Percentiles rank a stretch among this genome's conserved stretches.
Evolutionary conservation across 2,113 vertebrate species (phyloP).

Genomic region (Oxyruncus cristatus): DNA sequence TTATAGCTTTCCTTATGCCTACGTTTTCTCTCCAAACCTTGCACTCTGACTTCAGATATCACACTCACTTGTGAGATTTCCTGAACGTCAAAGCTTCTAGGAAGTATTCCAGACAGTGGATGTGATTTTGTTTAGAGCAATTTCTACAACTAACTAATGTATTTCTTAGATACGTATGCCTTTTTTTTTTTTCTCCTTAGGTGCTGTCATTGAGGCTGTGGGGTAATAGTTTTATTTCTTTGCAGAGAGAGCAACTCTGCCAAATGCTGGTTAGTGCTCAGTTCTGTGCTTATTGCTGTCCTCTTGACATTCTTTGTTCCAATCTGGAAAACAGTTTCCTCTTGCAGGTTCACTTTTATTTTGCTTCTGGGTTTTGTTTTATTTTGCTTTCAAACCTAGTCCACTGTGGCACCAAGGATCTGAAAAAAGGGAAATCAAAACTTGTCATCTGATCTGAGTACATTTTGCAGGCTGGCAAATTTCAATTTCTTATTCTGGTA

Average conservation of each 20-base stretch:
- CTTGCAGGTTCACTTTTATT: neutral
- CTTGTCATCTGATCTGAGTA: neutral
- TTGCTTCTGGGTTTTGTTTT: neutral
- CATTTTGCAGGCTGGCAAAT: neutral
- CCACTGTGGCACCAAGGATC: fast-evolving
- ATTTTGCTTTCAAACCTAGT: neutral
- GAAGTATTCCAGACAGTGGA: neutral
- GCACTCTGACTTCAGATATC: neutral
- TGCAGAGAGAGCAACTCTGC: neutral
- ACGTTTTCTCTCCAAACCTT: neutral
- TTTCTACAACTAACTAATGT: neutral
- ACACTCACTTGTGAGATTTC: neutral
- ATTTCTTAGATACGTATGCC: neutral
- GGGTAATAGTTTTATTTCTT: neutral
- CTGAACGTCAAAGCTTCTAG: neutral
- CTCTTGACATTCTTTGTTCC: neutral
- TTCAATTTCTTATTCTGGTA: slow-evolving; percentile 1
- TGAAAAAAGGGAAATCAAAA: neutral
- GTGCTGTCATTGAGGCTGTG: neutral
- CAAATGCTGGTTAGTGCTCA: neutral
- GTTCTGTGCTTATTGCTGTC: neutral
- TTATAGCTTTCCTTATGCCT: neutral
- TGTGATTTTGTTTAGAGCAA: neutral
- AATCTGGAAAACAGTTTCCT: neutral
- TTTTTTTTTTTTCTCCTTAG: neutral